Percentiles rank a stretch among this genome's conserved stretches.
phyloP scores from a whole-genome alignment of 2,113 vertebrate species.

The Tichodroma muraria region DNA sequence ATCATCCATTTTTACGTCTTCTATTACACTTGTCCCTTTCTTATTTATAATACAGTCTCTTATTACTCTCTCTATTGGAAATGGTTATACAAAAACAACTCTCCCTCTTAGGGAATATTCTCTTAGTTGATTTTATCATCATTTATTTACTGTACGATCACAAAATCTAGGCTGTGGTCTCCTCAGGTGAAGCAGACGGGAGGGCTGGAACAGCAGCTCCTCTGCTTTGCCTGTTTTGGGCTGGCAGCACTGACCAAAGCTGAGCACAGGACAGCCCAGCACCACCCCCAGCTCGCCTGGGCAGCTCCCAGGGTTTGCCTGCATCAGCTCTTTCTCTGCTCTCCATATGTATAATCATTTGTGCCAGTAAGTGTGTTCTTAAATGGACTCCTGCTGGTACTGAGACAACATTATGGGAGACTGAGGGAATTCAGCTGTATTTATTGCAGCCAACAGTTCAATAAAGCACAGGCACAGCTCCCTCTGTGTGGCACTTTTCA shows the following conservation, averaged over 20 bases:
- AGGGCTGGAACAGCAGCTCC: neutral
- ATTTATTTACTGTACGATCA: neutral
- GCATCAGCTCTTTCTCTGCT: neutral
- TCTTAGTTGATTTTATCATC: neutral
- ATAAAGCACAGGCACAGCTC: conserved; percentile 14
- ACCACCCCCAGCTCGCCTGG: neutral
- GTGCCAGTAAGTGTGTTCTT: neutral
- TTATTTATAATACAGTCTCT: neutral
- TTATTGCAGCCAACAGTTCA: conserved; percentile 42
- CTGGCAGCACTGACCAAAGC: neutral
- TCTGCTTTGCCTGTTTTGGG: neutral
- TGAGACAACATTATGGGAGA: conserved; percentile 8
- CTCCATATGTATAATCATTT: neutral
- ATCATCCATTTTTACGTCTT: neutral
- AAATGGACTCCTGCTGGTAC: conserved; percentile 42
- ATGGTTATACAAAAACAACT: neutral
- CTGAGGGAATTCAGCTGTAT: conserved; percentile 9
- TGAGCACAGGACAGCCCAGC: neutral
- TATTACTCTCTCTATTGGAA: neutral
- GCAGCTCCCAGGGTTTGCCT: neutral
- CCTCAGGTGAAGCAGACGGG: neutral
- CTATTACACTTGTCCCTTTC: neutral
- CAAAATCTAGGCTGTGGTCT: neutral
- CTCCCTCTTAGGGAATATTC: neutral
- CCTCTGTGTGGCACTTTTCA: neutral